Conservation (phyloP, 2,113 vertebrate species). For the Pavo muticus region DNA sequence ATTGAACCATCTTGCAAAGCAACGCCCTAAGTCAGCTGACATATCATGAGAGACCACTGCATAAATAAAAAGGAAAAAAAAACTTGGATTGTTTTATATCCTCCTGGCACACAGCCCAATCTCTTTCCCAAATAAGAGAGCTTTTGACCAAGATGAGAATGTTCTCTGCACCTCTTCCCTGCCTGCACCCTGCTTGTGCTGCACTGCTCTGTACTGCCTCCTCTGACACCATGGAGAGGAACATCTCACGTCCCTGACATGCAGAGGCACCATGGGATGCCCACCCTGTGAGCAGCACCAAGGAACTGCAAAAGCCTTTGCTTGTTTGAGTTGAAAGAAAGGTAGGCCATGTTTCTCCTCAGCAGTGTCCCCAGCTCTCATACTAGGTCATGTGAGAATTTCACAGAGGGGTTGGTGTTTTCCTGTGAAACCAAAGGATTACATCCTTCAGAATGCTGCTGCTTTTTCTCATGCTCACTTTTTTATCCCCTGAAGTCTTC, state of each 20-base stretch:
- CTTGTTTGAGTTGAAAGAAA: not conserved
- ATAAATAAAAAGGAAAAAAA: not conserved
- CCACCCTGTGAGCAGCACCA: fast-evolving
- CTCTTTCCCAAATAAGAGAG: not conserved
- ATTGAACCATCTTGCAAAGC: not conserved
- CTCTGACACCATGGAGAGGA: not conserved
- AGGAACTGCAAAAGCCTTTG: not conserved
- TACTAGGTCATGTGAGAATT: not conserved
- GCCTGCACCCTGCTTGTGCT: not conserved
- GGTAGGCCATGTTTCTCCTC: not conserved
- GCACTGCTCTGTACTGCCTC: not conserved
- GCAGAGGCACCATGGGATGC: not conserved
- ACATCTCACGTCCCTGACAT: fast-evolving
- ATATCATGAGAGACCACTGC: not conserved
- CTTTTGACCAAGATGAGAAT: not conserved
- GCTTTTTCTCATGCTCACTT: not conserved
- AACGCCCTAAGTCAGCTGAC: fast-evolving
- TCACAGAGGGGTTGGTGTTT: not conserved
- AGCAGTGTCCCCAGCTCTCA: not conserved
- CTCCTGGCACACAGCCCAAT: not conserved
- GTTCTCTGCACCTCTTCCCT: not conserved
- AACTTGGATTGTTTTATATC: not conserved
- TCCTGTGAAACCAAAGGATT: fast-evolving
- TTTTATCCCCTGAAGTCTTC: not conserved
- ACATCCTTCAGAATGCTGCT: not conserved